phyloP scores from a whole-genome alignment of 2,797 vertebrate genomes.

The Chromobotia macracanthus region DNA sequence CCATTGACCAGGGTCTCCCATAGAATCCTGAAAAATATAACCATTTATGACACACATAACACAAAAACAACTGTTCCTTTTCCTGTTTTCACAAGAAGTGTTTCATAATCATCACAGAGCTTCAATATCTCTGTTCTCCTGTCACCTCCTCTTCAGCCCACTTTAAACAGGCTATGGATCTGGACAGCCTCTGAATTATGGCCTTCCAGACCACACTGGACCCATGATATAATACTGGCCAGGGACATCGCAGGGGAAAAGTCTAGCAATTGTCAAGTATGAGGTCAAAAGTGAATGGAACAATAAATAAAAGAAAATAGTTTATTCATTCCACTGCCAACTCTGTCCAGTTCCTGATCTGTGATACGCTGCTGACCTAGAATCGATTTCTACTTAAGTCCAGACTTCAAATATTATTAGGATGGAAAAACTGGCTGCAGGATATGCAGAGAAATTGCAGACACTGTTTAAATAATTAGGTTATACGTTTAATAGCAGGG shows the following conservation, averaged over 20 bases:
- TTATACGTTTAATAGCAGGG: neutral
- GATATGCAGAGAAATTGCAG: too few relatives aligned
- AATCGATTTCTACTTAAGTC: neutral
- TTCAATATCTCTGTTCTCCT: slow-evolving; percentile 5
- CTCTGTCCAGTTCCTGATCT: neutral
- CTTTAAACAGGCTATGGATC: slow-evolving; percentile 11
- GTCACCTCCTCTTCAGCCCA: slow-evolving; percentile 41
- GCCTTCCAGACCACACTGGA: slow-evolving; percentile 4
- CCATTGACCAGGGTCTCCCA: slow-evolving; percentile 87
- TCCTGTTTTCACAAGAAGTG: slow-evolving; percentile 6
- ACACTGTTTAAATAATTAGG: too few relatives aligned
- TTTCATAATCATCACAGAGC: slow-evolving; percentile 23
- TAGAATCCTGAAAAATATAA: slow-evolving; percentile 79
- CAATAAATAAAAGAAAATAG: neutral
- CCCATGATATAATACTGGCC: slow-evolving; percentile 1
- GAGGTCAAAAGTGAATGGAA: too few relatives aligned
- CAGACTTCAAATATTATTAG: too few relatives aligned
- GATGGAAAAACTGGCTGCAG: too few relatives aligned
- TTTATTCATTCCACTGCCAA: neutral
- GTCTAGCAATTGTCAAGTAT: neutral
- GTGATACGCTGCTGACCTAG: neutral
- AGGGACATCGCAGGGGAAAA: neutral
- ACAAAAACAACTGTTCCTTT: neutral
- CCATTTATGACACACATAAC: slow-evolving; percentile 1
- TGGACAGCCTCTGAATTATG: slow-evolving; percentile 3